Base-by-base conservation (phyloP, 2,113 vertebrate genomes). In the Guaruba guarouba region DNA sequence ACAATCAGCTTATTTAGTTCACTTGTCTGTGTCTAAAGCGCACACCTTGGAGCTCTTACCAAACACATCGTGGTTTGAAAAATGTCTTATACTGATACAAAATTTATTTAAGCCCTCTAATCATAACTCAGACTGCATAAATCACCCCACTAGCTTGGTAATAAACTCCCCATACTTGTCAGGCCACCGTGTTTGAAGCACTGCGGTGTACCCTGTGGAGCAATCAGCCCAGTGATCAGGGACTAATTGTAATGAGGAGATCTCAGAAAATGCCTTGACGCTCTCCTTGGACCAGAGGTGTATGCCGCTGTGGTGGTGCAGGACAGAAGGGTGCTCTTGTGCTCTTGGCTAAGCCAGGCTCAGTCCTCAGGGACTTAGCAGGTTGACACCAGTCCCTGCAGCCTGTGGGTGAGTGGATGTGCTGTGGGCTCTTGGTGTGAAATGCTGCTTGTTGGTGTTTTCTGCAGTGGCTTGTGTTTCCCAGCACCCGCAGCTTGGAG, bases 101-200 rank as follows among this genome's bases (percentile, higher is more conserved):
- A 91, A 92, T 87, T 82, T 54, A 93, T 89, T 92, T 96, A 92
- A 82, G n/a, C 49, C 57, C 37, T 95, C 77, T 90, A 89, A 93
- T 96, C 91, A 91, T 92, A 92, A 89, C 77, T 88, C 86, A 74
- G 62, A 41, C 59, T 73, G 59, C 91, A 87, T 85, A 93, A 96
- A 96, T 96, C 92, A 93, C 63, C 62, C 48, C 67, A 76, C 73
- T 89, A 95, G 89, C 81, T 93, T 94, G 3, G 20, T 91, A 89
- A 95, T 93, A 95, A 91, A 96, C 77, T 91, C 82, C 49, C 82
- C 1, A 0, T 74, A 69, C 88, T 96, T 25, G 52, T 94, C 95
- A 89, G 84, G 92, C 44, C 86, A 25, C 17, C 1, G 37, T 86
- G 74, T 88, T 93, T 82, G 88, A 91, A 95, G 83, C 86, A 85